Base-by-base conservation (phyloP, 2,113 vertebrate species). In the Lophura nycthemera region DNA sequence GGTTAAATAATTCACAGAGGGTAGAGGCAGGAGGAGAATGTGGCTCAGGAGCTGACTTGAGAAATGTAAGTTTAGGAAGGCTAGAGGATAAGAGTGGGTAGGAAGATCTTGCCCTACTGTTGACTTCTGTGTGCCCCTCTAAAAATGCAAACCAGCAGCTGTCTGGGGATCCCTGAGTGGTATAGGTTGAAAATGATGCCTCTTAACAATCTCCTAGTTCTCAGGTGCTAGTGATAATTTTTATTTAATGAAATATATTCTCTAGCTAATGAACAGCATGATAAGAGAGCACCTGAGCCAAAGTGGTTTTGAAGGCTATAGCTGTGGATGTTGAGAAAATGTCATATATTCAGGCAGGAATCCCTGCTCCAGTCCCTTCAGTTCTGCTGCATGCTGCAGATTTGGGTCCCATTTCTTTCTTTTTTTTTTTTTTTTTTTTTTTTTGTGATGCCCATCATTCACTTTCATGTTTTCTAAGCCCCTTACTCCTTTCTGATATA, bases 141-240 rank as follows among this genome's bases (percentile, higher is more conserved):
- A 32, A 70, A 67, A 83, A 81, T 7, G 30, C 56, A 29, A 0
- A 0, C 36, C 64, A 70, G 56, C 13, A 42, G 8, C 25, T 40
- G 2, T 45, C 13, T 70, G 15, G 19, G 12, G 25, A 20, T 6
- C 81, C 18, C n/a, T 27, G 24, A 30, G 8, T n/a, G 54, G 30
- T 13, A 6, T 22, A 38, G 64, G 10, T 4, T 60, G 42, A 84
- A 61, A 50, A 10, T 18, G 75, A 10, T 20, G 20, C 27, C 24
- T 77, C 34, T 59, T 80, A 17, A 3, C 11, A 15, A 7, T 56
- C 16, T 40, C 66, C 27, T 3, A 25, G 5, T 59, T 77, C 66
- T 16, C 27, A 50, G 30, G 22, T 11, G n/a, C 5, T 22, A 73
- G 25, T 36, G 8, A 2, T 70, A 27, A 42, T 66, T 88, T 69